Base-by-base conservation (phyloP, 2,888 invertebrate species). In the Sarcophaga carnaria region DNA sequence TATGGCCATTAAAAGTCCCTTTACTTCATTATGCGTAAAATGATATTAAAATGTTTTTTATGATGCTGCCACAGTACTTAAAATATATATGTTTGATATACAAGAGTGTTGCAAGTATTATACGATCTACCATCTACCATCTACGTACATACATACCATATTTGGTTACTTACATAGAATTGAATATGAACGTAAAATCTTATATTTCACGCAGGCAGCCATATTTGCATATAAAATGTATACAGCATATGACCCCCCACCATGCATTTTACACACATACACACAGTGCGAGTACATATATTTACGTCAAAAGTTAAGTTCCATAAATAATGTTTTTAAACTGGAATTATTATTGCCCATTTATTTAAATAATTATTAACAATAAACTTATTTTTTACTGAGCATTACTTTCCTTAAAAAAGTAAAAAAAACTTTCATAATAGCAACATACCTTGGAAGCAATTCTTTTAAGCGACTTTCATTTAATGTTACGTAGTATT, bases 341-440 rank as follows among this genome's bases (percentile, higher is more conserved):
- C 70, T 71, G 78, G 82, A 87, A 81, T 87, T 85, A 80, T 83
- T 79, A 72, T 80, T 67, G 74, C 64, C 78, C 86, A 87, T 88
- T 88, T 83, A 85, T 85, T 83, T 71, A 87, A 75, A 85, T 88
- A 87, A 88, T 87, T 87, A 37, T 79, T 76, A 83, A 64, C 83
- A 80, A 76, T 80, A 80, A 87, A 76, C 69, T 84, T 63, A 37
- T 66, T 67, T 75, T 70, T 76, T 74, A 77, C 67, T 79, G 37
- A 2, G 10, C 10, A 37, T 37, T 10, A 37, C 37, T 10, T 37
- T 37, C 37, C 37, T 6, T 37, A 37, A 37, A 37, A 37, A 27
- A 27, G 5, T 5, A 27, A 37, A 37, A 37, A 10, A 37, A 37
- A 37, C 37, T 2, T 37, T 10, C 37, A 37, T 8, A 10, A 37